Conservation (phyloP, 2,888 invertebrate genomes). For the Idaea straminata region DNA sequence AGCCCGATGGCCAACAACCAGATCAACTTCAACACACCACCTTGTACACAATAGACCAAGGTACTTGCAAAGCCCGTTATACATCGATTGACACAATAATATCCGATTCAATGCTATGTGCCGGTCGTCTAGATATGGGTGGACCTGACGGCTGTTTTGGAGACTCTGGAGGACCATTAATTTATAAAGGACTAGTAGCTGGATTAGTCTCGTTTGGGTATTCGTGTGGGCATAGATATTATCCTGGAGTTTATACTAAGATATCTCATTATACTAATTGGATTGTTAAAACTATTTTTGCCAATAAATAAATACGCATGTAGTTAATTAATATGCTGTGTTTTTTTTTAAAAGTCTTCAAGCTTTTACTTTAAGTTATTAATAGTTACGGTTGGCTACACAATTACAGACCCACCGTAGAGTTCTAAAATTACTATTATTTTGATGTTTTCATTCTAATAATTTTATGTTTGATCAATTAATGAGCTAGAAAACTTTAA, state of each 20-base stretch:
- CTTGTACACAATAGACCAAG: conserved; percentile 52
- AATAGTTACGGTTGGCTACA: too few species aligned
- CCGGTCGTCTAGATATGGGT: conserved; percentile 57
- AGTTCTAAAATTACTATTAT: too few species aligned
- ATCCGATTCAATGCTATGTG: conserved; percentile 66
- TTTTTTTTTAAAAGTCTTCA: too few species aligned
- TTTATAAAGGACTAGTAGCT: conserved; percentile 67
- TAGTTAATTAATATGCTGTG: too few species aligned
- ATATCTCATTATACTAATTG: conserved; percentile 65
- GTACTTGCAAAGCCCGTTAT: conserved; percentile 55
- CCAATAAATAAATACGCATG: conserved; percentile 52
- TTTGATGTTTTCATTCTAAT: too few species aligned
- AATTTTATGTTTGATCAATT: too few species aligned
- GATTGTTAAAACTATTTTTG: conserved; percentile 58
- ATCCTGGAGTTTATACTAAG: conserved; percentile 72
- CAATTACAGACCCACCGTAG: too few species aligned
- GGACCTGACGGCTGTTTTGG: conserved; percentile 71
- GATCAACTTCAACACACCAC: conserved; percentile 62
- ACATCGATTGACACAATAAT: conserved; percentile 56
- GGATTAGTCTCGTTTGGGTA: conserved; percentile 71
- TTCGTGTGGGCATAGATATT: conserved; percentile 64
- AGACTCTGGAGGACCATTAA: conserved; percentile 68
- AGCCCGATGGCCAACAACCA: conserved; percentile 60
- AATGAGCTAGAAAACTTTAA: too few species aligned
- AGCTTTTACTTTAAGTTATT: too few species aligned